Percentiles rank a stretch among this genome's conserved stretches.
These are phyloP conservation scores for Sturnus vulgaris DNA, from an alignment of 2,113 vertebrate species.

Conservation along the genomic window DNA sequence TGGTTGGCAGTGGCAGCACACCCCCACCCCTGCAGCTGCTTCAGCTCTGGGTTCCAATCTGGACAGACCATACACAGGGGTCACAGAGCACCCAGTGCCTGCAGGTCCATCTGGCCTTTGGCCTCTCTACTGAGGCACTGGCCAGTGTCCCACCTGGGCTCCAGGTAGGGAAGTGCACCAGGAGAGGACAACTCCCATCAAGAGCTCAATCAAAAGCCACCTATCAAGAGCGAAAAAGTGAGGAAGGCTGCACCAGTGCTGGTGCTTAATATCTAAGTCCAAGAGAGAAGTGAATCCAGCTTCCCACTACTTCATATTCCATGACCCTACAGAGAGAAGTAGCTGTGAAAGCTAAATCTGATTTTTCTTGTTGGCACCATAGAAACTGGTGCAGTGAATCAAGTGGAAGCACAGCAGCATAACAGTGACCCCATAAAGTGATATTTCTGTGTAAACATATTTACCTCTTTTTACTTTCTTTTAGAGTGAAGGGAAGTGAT, in stretches of 20 bases:
- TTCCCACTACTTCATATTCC: background rate
- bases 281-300: background rate
- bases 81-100: background rate
- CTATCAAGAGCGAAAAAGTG: background rate
- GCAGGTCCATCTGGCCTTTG: background rate
- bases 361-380: background rate
- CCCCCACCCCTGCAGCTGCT: background rate
- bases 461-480: background rate
- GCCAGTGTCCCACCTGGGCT: background rate
- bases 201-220: background rate
- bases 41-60: background rate
- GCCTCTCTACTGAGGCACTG: background rate
- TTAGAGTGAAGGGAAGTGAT: background rate
- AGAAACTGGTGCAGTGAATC: constrained; percentile 17
- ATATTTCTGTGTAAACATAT: constrained; percentile 31
- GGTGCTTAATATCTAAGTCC: background rate
- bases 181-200: background rate
- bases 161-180: background rate
- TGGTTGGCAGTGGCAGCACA: background rate
- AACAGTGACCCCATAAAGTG: background rate
- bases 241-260: background rate
- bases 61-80: accelerated
- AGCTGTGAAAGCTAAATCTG: background rate
- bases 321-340: background rate
- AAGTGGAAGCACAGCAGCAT: background rate